Percentiles rank a stretch among this genome's conserved stretches.
phyloP scores from a whole-genome alignment of 2,888 invertebrate species.

The Cheilosia scutellata region DNA sequence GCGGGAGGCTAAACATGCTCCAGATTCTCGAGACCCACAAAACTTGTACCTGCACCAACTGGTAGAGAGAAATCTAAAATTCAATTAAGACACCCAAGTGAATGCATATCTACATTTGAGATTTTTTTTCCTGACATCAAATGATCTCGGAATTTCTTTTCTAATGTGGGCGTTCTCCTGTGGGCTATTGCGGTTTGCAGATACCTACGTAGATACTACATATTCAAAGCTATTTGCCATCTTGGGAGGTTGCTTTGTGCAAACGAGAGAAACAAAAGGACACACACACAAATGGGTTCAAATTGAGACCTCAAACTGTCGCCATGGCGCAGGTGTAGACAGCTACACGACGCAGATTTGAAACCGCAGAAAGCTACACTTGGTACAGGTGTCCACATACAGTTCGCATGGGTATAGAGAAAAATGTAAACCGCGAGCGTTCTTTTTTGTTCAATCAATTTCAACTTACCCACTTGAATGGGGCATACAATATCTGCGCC shows the following conservation, averaged over 20 bases:
- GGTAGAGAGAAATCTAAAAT: constrained; percentile 36
- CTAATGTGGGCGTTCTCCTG: constrained; percentile 62
- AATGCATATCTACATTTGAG: constrained; percentile 19
- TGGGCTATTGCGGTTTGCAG: constrained; percentile 33
- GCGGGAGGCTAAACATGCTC: constrained; percentile 45
- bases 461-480: constrained; percentile 19
- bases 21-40: constrained; percentile 34
- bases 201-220: constrained; percentile 14
- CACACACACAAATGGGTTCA: constrained; percentile 31
- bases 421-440: constrained; percentile 23
- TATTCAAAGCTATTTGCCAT: constrained; percentile 43
- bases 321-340: constrained; percentile 57
- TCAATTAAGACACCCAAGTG: constrained; percentile 66
- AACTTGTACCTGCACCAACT: background rate
- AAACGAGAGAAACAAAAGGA: constrained; percentile 16
- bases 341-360: constrained; percentile 33
- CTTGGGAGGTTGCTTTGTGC: constrained; percentile 53
- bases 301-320: constrained; percentile 72
- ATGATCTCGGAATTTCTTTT: constrained; percentile 41
- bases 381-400: constrained; percentile 16
- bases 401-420: constrained; percentile 1
- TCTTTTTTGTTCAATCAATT: constrained; percentile 25
- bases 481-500: background rate
- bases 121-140: constrained; percentile 14
- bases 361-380: constrained; percentile 46